These are phyloP conservation scores for Phocoena sinus DNA, from an alignment of 2,113 vertebrate species.

Conservation along the genomic window DNA sequence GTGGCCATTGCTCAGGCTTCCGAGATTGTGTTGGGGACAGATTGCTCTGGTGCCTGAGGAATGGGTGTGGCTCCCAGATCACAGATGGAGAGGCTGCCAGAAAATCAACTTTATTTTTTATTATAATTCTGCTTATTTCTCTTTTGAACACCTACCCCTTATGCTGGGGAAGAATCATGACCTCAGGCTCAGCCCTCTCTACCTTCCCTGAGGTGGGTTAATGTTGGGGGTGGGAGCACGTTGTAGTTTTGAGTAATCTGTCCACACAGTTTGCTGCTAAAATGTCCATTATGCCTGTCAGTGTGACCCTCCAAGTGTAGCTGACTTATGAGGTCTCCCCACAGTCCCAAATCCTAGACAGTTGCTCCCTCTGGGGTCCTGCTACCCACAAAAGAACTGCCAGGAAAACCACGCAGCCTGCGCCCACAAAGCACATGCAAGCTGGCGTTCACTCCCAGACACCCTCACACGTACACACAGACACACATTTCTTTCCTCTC, in stretches of 20 bases:
- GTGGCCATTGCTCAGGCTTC: background rate
- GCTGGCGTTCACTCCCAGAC: fast-evolving
- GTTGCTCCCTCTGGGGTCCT: background rate
- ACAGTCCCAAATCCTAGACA: background rate
- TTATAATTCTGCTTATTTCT: background rate
- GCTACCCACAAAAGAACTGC: background rate
- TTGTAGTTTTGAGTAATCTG: background rate
- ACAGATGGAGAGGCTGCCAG: background rate
- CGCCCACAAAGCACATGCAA: background rate
- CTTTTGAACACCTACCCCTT: background rate
- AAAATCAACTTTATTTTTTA: background rate
- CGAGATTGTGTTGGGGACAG: background rate
- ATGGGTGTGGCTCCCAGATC: background rate
- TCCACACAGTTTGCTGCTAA: background rate
- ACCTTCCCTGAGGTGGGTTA: background rate
- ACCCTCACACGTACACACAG: fast-evolving
- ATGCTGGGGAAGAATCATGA: background rate
- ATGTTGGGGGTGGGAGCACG: background rate
- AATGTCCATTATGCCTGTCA: background rate
- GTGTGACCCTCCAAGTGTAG: background rate
- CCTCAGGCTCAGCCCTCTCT: background rate
- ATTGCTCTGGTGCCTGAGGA: background rate
- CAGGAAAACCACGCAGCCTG: background rate
- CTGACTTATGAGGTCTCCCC: background rate
- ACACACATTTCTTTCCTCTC: background rate